phyloP scores from a whole-genome alignment of 1,140 invertebrate species.

The Nephila pilipes region DNA sequence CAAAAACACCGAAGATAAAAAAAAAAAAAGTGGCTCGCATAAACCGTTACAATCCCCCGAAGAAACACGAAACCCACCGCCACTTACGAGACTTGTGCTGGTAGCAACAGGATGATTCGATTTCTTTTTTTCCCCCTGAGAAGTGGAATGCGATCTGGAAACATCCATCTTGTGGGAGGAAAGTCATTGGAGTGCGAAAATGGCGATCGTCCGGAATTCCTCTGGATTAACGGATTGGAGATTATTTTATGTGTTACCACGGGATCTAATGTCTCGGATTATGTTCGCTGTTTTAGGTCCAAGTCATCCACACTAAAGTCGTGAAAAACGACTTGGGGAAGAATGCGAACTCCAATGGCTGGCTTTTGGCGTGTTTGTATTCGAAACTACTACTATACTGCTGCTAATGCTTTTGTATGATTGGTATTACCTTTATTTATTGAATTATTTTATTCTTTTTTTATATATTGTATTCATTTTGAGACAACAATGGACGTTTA shows the following conservation, averaged over 20 bases:
- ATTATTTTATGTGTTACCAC: constrained; percentile 40
- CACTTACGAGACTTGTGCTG: background rate
- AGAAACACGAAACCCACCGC: background rate
- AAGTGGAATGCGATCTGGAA: background rate
- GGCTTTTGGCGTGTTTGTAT: background rate
- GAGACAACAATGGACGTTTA: too few species aligned
- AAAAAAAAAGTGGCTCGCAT: too few species aligned
- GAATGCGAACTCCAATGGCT: background rate
- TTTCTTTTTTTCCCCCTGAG: constrained; percentile 12
- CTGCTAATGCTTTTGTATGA: background rate
- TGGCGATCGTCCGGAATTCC: constrained; percentile 30
- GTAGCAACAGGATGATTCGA: constrained; percentile 38
- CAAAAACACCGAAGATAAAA: too few species aligned
- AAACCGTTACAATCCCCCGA: background rate
- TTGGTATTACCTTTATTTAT: too few species aligned
- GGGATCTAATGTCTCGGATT: constrained; percentile 42
- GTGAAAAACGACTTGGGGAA: constrained; percentile 11
- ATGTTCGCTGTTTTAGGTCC: constrained; percentile 1
- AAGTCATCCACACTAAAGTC: constrained; percentile 18
- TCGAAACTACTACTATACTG: background rate
- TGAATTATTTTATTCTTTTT: too few species aligned
- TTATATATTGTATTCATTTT: too few species aligned
- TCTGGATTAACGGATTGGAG: constrained; percentile 52
- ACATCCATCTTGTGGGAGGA: constrained; percentile 1
- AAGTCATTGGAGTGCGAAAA: constrained; percentile 25